Base-by-base conservation (phyloP, 2,113 vertebrate genomes). In the Fregata magnificens region DNA sequence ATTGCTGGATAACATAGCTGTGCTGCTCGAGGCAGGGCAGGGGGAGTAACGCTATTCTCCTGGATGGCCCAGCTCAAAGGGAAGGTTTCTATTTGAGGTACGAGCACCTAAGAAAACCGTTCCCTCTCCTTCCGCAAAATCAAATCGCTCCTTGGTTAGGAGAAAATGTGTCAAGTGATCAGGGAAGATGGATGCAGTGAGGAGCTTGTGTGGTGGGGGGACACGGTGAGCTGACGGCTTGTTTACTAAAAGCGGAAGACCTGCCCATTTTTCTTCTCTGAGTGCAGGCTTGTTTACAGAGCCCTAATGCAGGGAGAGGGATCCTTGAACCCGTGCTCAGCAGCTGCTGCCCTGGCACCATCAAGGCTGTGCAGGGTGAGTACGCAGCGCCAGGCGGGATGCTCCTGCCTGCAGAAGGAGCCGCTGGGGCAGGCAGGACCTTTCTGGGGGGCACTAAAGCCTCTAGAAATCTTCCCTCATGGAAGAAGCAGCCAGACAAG, bases 321-420 rank as follows among this genome's bases (percentile, higher is more conserved):
- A 13, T 42, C 53, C 70, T 32, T 11, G 59, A 61, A n/a, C 29
- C 38, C 2, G 0, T 1, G 11, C 31, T 42, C 34, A 10, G 28
- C 79, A 63, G 58, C 63, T 56, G 42, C 78, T 71, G 59, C 81
- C 71, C 71, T 44, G 56, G 76, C 50, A 45, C 49, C 13, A 1
- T 2, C 4, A 2, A 24, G 45, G 49, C 2, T 0, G 3, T 15
- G 47, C 0, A 0, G 17, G 47, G 47, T 6, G 7, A 56, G 47
- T 21, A 52, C 16, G 16, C 10, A 3, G 63, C 5, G 20, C 50
- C 17, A 4, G 36, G 38, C 3, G 3, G 36, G 55, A 31, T 36
- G 50, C 5, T 58, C 32, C 52, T 36, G 32, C 44, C 67, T 49
- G 47, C 15, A 44, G 9, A 36, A 53, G 55, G 44, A 74, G 28